A percentile compares a stretch with the other conserved stretches of the same genome.
These are phyloP conservation scores for Parnassius smintheus DNA, from an alignment of 2,888 invertebrate species.

Conservation along the genomic window DNA sequence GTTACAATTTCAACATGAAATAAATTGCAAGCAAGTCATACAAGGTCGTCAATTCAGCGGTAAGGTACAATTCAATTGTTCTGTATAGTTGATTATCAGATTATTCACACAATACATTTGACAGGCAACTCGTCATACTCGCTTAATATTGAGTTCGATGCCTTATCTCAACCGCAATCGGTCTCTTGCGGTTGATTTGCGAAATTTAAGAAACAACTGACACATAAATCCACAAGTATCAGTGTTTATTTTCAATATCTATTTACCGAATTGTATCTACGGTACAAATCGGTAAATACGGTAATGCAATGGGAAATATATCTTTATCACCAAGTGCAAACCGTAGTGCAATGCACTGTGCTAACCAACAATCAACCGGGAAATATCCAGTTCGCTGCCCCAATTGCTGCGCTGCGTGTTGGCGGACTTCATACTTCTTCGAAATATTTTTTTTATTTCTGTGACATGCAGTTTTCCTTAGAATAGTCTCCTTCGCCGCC, in stretches of 20 bases:
- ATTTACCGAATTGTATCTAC: too few relatives aligned
- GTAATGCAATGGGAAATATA: too few relatives aligned
- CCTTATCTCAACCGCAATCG: conserved; percentile 35
- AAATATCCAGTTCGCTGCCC: too few relatives aligned
- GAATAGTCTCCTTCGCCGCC: too few relatives aligned
- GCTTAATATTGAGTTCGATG: conserved; percentile 29
- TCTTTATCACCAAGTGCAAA: too few relatives aligned
- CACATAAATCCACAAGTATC: conserved; percentile 22
- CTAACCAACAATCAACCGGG: too few relatives aligned
- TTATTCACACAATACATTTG: conserved; percentile 14
- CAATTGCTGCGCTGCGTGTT: too few relatives aligned
- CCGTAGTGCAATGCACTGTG: too few relatives aligned
- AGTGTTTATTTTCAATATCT: conserved; percentile 6
- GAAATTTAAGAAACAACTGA: conserved; percentile 31
- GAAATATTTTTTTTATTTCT: too few relatives aligned
- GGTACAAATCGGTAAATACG: too few relatives aligned
- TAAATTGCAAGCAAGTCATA: conserved; percentile 2
- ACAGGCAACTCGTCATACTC: conserved; percentile 22
- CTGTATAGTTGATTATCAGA: conserved; percentile 5
- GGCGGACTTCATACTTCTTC: too few relatives aligned
- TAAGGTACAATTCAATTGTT: conserved; percentile 23
- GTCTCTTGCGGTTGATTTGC: conserved; percentile 39
- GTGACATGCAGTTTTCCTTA: too few relatives aligned
- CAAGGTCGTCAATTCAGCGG: conserved; percentile 9
- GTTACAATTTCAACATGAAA: background rate